Base-by-base conservation (phyloP, 2,797 vertebrate genomes). In the Muraenolepis orangiensis region DNA sequence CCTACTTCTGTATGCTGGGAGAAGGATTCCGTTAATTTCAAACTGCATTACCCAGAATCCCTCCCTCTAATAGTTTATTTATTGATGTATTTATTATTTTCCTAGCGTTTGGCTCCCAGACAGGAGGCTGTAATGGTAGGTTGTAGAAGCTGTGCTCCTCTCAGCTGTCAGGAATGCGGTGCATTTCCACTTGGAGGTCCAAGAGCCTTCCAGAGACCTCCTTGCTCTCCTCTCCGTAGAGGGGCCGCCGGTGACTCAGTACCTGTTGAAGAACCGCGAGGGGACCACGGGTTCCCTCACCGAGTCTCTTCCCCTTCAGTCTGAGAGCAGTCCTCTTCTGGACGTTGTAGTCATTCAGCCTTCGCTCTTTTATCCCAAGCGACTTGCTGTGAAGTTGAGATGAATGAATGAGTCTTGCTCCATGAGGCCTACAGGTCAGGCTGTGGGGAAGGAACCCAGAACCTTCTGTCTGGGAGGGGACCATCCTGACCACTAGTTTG, bases 101-200 rank as follows among this genome's bases (percentile, higher is more conserved):
- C 38, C 78, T 81, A 87, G 84, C 77, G 20, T 78, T 80, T 70
- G 76, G 86, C 86, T 87, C 84, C 83, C 81, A 79, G 73, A 76
- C 80, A 69, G 74, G 70, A 80, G 46, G 71, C 77, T 76, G 76
- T 90, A 91, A 92, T 91, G 83, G 90, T 86, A 88, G 88, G 79
- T 81, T 89, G 71, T 64, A 75, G 10, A 79, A 68, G 74, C 66
- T 81, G n/a, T 78, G 77, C 84, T 71, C 80, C 75, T 78, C 26
- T 64, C 61, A 78, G 74, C 71, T 29, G 74, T 69, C 23, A 2
- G 73, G 78, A 69, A 87, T 92, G 87, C 92, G 90, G 82, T 92
- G 86, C 89, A 81, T 93, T 93, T 93, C 93, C 92, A 87, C 84
- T 82, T 71, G 30, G 73, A 85, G 73, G 84, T 90, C 90, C 89